Conservation (phyloP, 2,797 vertebrate species). For the Gallinago nigripennis region DNA sequence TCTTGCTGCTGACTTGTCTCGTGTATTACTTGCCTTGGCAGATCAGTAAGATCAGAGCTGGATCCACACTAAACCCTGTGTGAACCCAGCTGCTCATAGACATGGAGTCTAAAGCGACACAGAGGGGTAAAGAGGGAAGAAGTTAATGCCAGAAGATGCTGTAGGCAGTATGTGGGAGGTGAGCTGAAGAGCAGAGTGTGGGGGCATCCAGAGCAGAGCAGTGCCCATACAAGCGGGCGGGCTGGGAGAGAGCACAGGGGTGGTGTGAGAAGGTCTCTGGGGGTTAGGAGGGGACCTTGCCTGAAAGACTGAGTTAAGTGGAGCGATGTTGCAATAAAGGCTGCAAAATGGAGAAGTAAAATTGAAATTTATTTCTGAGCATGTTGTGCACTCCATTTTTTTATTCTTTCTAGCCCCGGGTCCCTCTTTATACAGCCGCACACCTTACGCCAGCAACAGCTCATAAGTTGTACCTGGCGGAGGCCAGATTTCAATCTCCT, state of each 20-base stretch:
- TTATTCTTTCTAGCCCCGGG: background rate
- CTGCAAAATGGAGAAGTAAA: constrained; percentile 38
- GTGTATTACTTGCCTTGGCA: background rate
- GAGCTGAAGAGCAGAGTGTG: background rate
- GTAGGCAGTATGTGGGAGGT: rapidly evolving
- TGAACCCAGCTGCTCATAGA: background rate
- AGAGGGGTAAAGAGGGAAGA: background rate
- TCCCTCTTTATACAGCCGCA: background rate
- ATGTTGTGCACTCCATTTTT: background rate
- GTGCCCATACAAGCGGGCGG: background rate
- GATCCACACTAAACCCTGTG: rapidly evolving
- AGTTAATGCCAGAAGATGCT: background rate
- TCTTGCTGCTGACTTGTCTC: background rate
- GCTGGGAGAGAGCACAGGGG: background rate
- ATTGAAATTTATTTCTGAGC: constrained; percentile 1
- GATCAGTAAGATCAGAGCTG: background rate
- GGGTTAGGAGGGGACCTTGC: background rate
- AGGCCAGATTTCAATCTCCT: background rate
- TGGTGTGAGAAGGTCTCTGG: background rate
- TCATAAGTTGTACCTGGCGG: background rate
- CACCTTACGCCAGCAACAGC: background rate
- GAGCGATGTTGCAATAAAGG: constrained; percentile 11
- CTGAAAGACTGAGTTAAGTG: background rate
- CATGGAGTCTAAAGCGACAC: background rate
- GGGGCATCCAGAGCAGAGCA: background rate